A percentile compares a stretch with the other conserved stretches of the same genome.
phyloP scores from a whole-genome alignment of 35 echinoderm and acorn worm species.

The Stichopus chloronotus region DNA sequence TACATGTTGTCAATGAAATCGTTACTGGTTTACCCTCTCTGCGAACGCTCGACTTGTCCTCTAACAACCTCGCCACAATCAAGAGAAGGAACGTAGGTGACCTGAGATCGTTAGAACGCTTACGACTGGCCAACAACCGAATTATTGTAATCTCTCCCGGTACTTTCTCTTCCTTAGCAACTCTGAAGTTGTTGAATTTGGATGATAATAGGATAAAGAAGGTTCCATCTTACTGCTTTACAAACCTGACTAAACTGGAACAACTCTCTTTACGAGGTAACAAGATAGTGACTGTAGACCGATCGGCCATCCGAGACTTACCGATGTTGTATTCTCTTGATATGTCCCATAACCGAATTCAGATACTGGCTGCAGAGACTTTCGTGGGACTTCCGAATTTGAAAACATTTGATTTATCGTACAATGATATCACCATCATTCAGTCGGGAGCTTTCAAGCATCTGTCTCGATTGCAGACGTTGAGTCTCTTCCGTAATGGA shows the following conservation, averaged over 20 bases:
- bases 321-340: slow-evolving; percentile 4
- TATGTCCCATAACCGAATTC: slow-evolving; percentile 9
- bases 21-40: neutral
- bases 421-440: slow-evolving; percentile 19
- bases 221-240: neutral
- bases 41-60: slow-evolving; percentile 14
- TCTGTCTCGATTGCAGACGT: neutral
- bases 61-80: slow-evolving; percentile 11
- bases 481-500: slow-evolving; percentile 5
- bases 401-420: slow-evolving; percentile 33
- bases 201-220: neutral
- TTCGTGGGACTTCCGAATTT: neutral
- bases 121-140: neutral
- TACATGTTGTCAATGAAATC: neutral
- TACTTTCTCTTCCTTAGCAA: neutral
- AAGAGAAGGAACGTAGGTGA: neutral
- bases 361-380: neutral
- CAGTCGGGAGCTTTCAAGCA: neutral
- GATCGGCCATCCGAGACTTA: slow-evolving; percentile 4
- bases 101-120: neutral
- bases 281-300: neutral
- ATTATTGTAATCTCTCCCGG: neutral
- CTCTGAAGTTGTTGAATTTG: slow-evolving; percentile 13
- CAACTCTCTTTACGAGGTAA: slow-evolving; percentile 8
- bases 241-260: slow-evolving; percentile 23